Base-by-base conservation (phyloP, 92 coral and sea anemone species). In the Zoanthus sansibaricus region DNA sequence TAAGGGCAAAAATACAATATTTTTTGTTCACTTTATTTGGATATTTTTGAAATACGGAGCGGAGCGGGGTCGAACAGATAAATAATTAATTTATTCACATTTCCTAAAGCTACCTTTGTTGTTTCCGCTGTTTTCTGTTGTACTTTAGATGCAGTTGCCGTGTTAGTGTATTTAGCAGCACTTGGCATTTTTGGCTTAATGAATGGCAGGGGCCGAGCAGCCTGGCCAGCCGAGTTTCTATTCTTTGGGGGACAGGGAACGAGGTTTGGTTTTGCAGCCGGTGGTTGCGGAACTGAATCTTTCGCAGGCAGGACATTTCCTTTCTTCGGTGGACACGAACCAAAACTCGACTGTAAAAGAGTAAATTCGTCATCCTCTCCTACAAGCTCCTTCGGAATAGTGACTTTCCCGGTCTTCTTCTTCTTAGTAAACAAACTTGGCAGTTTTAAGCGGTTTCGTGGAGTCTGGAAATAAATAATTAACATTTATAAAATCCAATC, bases 321-420 rank as follows among this genome's bases (percentile, higher is more conserved):
- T 54, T 6, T 76, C 67, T 31, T 76, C 25, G 82, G 67, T 30
- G 42, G 82, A 33, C 74, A 69, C 2, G 74, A 46, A 20, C 47
- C 74, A 12, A 51, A 25, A 32, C 61, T 25, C 14, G 67, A 16
- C 46, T 30, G 59, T 33, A 25, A 7, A 21, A 14, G 13, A 7
- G 68, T 62, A 20, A 9, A 25, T 25, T 76, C 82, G 46, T 76
- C 82, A 44, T 76, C 82, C 67, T 76, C 82, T 47, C 82, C 82
- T 51, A 76, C 82, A 25, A 76, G 82, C 82, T 76, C 82, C 30
- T 52, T 76, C 44, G 82, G 82, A 76, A 76, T 76, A 67, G 82
- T 76, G 21, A 76, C 82, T 13, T 6, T 54, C 6, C 82, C 82
- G 7, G 82, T 76, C 30, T 54, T 76, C 67, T 76, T 76, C 13